These are phyloP conservation scores for Parasteatoda tepidariorum DNA, from an alignment of 1,140 invertebrate genomes.

Conservation along the genomic window DNA sequence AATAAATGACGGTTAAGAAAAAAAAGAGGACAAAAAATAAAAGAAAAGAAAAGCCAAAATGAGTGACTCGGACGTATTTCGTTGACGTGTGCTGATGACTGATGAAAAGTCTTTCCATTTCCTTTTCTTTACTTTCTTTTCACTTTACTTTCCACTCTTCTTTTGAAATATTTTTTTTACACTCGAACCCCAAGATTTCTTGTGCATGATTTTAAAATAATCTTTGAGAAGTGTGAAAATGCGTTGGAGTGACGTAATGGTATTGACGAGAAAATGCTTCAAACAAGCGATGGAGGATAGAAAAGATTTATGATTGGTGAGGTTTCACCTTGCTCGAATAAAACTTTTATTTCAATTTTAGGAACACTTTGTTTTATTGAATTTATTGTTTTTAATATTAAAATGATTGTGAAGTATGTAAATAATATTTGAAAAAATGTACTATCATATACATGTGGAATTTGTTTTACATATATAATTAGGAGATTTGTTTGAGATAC, in stretches of 20 bases:
- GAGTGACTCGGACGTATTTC: conserved; percentile 47
- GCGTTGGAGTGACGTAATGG: neutral
- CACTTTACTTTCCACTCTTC: conserved; percentile 3
- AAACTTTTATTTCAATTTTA: too few species aligned
- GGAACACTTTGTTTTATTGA: too few species aligned
- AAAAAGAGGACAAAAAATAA: conserved; percentile 10
- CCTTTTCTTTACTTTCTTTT: conserved; percentile 12
- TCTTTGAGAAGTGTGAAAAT: neutral
- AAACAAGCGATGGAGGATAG: too few species aligned
- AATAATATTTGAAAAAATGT: too few species aligned
- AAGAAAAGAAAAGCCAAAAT: conserved; percentile 25
- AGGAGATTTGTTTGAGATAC: too few species aligned
- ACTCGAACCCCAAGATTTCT: neutral
- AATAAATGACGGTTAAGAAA: conserved; percentile 40
- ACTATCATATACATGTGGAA: too few species aligned
- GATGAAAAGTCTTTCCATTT: conserved; percentile 43
- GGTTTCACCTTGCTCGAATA: too few species aligned
- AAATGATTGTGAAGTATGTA: too few species aligned
- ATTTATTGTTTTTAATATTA: too few species aligned
- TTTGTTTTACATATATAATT: too few species aligned
- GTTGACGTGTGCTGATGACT: conserved; percentile 47
- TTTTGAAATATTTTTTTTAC: conserved; percentile 9
- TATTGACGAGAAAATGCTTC: neutral
- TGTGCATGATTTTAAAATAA: conserved; percentile 23
- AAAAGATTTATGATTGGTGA: too few species aligned